Base-by-base conservation (phyloP, 2,113 vertebrate genomes). In the Chroicocephalus ridibundus region DNA sequence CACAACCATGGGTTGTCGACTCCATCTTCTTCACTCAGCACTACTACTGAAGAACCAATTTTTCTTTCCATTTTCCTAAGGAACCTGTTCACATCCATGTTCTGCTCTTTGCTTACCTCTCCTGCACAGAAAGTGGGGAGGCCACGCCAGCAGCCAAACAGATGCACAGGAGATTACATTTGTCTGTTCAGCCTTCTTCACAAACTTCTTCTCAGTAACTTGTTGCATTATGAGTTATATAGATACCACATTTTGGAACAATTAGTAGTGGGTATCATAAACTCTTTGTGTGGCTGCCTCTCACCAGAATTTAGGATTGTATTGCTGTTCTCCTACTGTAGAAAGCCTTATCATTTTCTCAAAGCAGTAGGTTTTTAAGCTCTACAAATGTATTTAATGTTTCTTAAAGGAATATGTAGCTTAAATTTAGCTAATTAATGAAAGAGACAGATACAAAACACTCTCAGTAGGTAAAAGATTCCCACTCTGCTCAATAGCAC, bases 1-100 rank as follows among this genome's bases (percentile, higher is more conserved):
- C 18, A n/a, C 2, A 4, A 29, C 13, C 2, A 2, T 16, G 15
- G 12, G 5, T 11, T 66, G 9, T 49, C 20, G 10, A 24, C 21
- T 81, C 18, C 24, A 21, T 17, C 36, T 66, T 51, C 22, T n/a
- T 86, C 61, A 34, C 21, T 61, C 51, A 70, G 36, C 32, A 16
- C 25, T 42, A 7, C 11, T 46, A 34, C 61, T 70, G 34, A 44
- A 89, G 24, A 76, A 15, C 13, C 11, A 83, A 54, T 54, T 44
- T n/a, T 20, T 62, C 14, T 61, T 68, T 44, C 22, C 20, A 14
- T 72, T 83, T 77, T 32, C 62, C 57, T 54, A 72, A 54, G 27
- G 44, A 76, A 62, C 40, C 52, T 62, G 3, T 26, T 90, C 58
- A 66, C 15, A 38, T 31, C 24, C 21, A 3, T 16, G 13, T 55